A percentile compares a stretch with the other conserved stretches of the same genome.
phyloP scores from a whole-genome alignment of 1,140 invertebrate species.

The Drosophila nebulosa region DNA sequence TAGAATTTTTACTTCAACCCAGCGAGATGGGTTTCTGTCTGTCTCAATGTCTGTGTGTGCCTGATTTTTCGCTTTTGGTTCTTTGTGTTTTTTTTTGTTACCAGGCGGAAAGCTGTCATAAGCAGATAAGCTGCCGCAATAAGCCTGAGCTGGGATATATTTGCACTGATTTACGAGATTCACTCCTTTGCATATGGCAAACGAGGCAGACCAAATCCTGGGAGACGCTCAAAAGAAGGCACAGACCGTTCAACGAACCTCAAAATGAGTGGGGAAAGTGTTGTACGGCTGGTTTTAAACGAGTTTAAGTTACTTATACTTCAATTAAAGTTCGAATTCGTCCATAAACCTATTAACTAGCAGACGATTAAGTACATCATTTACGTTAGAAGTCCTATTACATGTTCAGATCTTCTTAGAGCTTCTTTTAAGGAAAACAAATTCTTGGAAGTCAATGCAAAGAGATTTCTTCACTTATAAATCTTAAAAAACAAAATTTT shows the following conservation, averaged over 20 bases:
- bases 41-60: background rate
- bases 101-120: slow-evolving; percentile 79
- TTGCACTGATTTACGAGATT: slow-evolving; percentile 80
- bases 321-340: background rate
- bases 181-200: slow-evolving; percentile 78
- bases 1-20: slow-evolving; percentile 18
- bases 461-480: no score
- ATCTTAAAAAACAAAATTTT: no score
- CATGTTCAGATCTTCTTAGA: no score
- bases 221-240: background rate
- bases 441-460: no score
- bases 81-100: background rate
- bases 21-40: background rate
- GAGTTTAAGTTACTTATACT: background rate
- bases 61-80: background rate
- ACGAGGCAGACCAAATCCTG: slow-evolving; percentile 37
- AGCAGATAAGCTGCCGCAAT: slow-evolving; percentile 80
- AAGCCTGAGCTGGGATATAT: slow-evolving; percentile 77
- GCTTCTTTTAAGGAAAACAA: no score
- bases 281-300: background rate
- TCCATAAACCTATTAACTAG: background rate
- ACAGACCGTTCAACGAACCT: slow-evolving; percentile 64
- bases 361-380: background rate
- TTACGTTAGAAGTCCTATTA: no score
- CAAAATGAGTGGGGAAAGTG: slow-evolving; percentile 20